phyloP scores from a whole-genome alignment of 2,888 invertebrate species.

The Palloptera scutellata region DNA sequence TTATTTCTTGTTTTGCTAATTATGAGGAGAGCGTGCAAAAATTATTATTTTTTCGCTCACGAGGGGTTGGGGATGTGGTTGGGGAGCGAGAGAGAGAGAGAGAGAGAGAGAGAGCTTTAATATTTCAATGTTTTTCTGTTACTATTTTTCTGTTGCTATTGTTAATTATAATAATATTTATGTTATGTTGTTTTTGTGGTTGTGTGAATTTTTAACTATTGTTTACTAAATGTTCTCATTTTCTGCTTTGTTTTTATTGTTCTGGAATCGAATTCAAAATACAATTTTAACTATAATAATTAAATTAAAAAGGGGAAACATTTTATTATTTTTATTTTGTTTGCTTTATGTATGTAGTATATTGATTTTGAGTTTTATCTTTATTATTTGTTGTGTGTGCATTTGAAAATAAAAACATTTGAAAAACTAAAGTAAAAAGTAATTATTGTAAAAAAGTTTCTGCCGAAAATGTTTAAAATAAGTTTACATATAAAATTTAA shows the following conservation, averaged over 20 bases:
- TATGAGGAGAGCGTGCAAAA: too few species aligned
- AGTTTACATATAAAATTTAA: slow-evolving; percentile 42
- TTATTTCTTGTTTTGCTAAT: too few species aligned
- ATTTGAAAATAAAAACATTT: slow-evolving; percentile 34
- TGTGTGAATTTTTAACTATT: slow-evolving; percentile 30
- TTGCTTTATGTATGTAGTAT: slow-evolving; percentile 25
- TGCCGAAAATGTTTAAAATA: slow-evolving; percentile 56
- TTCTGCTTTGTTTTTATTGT: slow-evolving; percentile 33
- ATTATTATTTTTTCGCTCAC: too few species aligned
- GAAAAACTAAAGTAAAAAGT: slow-evolving; percentile 29
- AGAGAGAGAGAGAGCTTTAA: too few species aligned
- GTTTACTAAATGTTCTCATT: slow-evolving; percentile 27
- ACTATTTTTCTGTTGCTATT: too few species aligned
- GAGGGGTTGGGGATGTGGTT: too few species aligned
- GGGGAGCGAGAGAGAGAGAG: too few species aligned
- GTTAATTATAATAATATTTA: too few species aligned
- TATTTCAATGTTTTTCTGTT: too few species aligned
- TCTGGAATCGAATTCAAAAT: slow-evolving; percentile 24
- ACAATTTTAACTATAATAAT: slow-evolving; percentile 31
- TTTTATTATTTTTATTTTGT: slow-evolving; percentile 24
- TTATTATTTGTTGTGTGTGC: slow-evolving; percentile 48
- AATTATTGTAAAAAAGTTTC: slow-evolving; percentile 43
- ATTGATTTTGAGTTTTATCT: slow-evolving; percentile 24
- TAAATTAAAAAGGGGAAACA: slow-evolving; percentile 19
- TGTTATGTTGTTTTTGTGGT: too few species aligned